These are phyloP conservation scores for Pachypanchax playfairii DNA, from an alignment of 2,113 vertebrate species.

Conservation along the genomic window DNA sequence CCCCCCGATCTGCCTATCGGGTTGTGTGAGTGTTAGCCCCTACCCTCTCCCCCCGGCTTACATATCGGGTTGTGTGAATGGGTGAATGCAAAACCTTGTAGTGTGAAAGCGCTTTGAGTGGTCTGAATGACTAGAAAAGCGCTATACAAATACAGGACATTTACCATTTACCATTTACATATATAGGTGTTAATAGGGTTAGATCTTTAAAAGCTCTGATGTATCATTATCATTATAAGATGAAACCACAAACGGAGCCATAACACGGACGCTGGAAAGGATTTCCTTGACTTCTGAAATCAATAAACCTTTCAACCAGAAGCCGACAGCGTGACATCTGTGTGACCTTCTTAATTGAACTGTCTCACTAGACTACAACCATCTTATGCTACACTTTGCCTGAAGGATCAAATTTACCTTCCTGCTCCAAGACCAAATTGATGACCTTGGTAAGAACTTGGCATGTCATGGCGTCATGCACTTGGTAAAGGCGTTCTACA, in stretches of 20 bases:
- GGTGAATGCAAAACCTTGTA: too few species aligned
- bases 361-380: conserved; percentile 39
- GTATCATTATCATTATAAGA: conserved; percentile 18
- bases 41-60: too few species aligned
- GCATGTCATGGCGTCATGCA: background rate
- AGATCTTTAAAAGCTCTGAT: conserved; percentile 29
- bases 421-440: conserved; percentile 38
- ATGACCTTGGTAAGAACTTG: conserved; percentile 18
- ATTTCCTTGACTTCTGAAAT: conserved; percentile 33
- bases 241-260: conserved; percentile 20
- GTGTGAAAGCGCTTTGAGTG: too few species aligned
- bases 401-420: conserved; percentile 34
- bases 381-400: conserved; percentile 38
- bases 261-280: conserved; percentile 9
- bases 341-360: conserved; percentile 49
- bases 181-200: conserved; percentile 1
- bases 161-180: too few species aligned
- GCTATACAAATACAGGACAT: too few species aligned
- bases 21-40: too few species aligned
- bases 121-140: too few species aligned
- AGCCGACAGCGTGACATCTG: conserved; percentile 41
- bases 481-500: background rate
- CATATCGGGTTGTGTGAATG: too few species aligned
- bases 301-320: conserved; percentile 35
- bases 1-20: too few species aligned